Base-by-base conservation (phyloP, 2,888 invertebrate species). In the Apodemia zela region DNA sequence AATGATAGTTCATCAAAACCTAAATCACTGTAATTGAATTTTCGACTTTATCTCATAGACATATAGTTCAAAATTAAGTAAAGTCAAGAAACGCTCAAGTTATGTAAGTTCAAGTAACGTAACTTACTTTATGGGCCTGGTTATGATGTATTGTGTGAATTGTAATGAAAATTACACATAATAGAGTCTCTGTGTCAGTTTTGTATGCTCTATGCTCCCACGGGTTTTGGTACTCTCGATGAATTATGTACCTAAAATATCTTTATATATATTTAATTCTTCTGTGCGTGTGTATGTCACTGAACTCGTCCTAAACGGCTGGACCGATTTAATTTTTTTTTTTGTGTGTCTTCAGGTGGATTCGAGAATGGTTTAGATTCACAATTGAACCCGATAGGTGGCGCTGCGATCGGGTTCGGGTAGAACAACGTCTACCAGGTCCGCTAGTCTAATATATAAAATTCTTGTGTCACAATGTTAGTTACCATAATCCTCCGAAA, bases 121-220 rank as follows among this genome's bases (percentile, higher is more conserved):
- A 51, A 51, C 18, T 51, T 25, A 54, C 29, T 54, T 54, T 54
- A 54, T 54, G 54, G 15, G 54, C 54, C 54, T 54, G 29, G 54
- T 54, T 21, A 54, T 54, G 54, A 54, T 54, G 54, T 54, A 54
- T 54, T 54, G 54, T 54, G 25, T 15, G 54, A 25, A 29, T 54
- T 25, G 25, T 54, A 54, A 25, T 54, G 54, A 25, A 25, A 54
- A 54, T 54, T 54, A 54, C 54, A 54, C 15, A 25, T 54, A 54
- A 54, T 54, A 6, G 54, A 15, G 54, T 29, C 54, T 49, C 18
- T 51, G 51, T 54, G 54, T 25, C 15, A 51, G 15, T 45, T 15
- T 54, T 13, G 21, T 25, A 54, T 54, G 15, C 7, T 54, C 54
- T 54, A 2, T 54, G 15, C 21, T 21, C 54, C 15, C 25, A 11